Evolutionary conservation across 1,140 invertebrate species (phyloP), one percentile per base, ranked within the genome.

Genomic region (Eciton burchellii): DNA sequence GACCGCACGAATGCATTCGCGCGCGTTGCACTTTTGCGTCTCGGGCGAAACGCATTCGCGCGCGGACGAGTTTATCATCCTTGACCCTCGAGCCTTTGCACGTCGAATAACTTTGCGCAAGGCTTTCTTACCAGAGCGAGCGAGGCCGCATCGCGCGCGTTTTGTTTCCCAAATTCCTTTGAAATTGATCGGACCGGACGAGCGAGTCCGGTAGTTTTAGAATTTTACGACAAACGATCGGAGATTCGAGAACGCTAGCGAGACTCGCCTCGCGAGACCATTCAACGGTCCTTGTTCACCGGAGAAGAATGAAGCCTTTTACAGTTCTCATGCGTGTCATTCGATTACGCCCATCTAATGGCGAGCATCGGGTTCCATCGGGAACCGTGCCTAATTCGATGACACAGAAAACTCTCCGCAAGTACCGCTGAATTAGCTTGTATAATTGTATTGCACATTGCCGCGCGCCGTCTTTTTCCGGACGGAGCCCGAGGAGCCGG

Each of bases 1-100:
- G 92, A 90, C 89, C 91, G 76, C 83, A 87, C 84, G 85, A 86
- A 87, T 86, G 85, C 85, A 86, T 87, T 87, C 81, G 79, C 85
- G 49, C 81, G 54, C 72, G 72, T 79, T 87, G 73, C 84, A 79
- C 84, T 87, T 87, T 87, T 54, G 63, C 49, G 62, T 87, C 85
- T 76, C 60, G 81, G 73, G 83, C 81, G n/a, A n/a, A 76, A 14
- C 60, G 29, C 57, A 57, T 24, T 63, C 43, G 14, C n/a, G n/a
- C n/a, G 16, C 24, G 57, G 79, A 66, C 60, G 54, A 47, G 16
- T 71, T 72, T 43, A 24, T 57, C 35, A 21, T 73, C 49, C 24
- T 49, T 12, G 26, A 9, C n/a, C 54, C 8, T 56, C 5, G 11
- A 56, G 3, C 12, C 56, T 24, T 24, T 19, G 19, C 1, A 12